A percentile compares a stretch with the other conserved stretches of the same genome.
Evolutionary conservation across 2,888 invertebrate species (phyloP).

Genomic region (Eupithecia centaureata): DNA sequence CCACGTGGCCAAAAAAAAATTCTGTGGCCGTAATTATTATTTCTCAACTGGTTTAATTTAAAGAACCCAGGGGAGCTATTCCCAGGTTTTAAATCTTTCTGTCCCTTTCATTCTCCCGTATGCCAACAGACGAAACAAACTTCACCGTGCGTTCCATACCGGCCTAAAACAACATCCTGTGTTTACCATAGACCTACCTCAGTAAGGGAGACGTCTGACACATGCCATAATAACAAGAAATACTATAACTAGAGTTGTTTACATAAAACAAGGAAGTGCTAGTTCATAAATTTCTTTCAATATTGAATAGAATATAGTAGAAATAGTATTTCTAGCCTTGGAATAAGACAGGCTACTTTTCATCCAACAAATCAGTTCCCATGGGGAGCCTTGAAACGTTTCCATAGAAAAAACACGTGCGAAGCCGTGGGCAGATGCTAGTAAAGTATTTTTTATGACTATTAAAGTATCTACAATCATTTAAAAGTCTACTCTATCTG

Average conservation of each 20-base stretch:
- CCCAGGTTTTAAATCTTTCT: neutral
- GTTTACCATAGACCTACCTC: neutral
- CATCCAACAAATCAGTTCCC: too few relatives aligned
- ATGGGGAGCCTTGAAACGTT: too few relatives aligned
- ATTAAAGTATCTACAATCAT: too few relatives aligned
- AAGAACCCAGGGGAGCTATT: neutral
- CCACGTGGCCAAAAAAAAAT: too few relatives aligned
- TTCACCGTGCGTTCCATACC: neutral
- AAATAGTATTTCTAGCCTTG: too few relatives aligned
- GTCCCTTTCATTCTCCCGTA: neutral
- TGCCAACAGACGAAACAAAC: neutral
- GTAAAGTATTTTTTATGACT: too few relatives aligned
- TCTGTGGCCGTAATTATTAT: too few relatives aligned
- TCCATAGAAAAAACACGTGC: too few relatives aligned
- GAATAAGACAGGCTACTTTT: too few relatives aligned
- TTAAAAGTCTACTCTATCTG: too few relatives aligned
- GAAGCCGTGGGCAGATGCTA: too few relatives aligned
- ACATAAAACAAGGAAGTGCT: neutral
- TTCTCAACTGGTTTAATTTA: neutral
- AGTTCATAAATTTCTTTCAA: neutral
- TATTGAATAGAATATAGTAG: too few relatives aligned
- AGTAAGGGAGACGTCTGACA: neutral
- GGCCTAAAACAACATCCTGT: neutral
- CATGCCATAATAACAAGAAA: neutral
- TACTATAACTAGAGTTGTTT: neutral